These are phyloP conservation scores for Byasa hedistus DNA, from an alignment of 2,888 invertebrate genomes.

Conservation along the genomic window DNA sequence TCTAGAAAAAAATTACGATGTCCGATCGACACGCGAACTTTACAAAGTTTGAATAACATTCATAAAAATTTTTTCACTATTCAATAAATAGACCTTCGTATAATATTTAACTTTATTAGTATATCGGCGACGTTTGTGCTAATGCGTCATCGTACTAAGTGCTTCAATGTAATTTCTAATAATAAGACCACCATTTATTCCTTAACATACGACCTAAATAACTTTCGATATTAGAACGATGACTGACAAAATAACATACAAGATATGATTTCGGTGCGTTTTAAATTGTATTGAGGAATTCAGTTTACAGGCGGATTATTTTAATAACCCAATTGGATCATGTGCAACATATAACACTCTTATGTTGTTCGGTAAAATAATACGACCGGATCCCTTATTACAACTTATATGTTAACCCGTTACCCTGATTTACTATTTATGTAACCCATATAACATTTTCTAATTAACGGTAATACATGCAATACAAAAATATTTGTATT, in stretches of 20 bases:
- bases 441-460: no score
- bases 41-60: not conserved
- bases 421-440: no score
- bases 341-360: slow-evolving; percentile 31
- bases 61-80: not conserved
- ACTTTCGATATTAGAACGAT: slow-evolving; percentile 21
- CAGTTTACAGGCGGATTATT: slow-evolving; percentile 10
- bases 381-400: no score
- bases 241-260: slow-evolving; percentile 6
- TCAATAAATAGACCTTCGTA: not conserved
- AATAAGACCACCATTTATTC: slow-evolving; percentile 34
- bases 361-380: not conserved
- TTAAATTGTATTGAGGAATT: not conserved
- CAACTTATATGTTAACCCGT: no score
- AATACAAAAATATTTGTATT: no score
- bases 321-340: slow-evolving; percentile 33
- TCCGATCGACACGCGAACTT: slow-evolving; percentile 2
- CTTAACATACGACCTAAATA: slow-evolving; percentile 28
- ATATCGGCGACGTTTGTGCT: not conserved
- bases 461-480: no score
- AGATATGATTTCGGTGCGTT: slow-evolving; percentile 2
- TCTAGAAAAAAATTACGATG: slow-evolving; percentile 10
- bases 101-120: slow-evolving; percentile 5
- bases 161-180: slow-evolving; percentile 31
- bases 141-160: slow-evolving; percentile 22